Evolutionary conservation across 2,888 invertebrate species (phyloP).

Genomic region (Clitarchus hookeri): DNA sequence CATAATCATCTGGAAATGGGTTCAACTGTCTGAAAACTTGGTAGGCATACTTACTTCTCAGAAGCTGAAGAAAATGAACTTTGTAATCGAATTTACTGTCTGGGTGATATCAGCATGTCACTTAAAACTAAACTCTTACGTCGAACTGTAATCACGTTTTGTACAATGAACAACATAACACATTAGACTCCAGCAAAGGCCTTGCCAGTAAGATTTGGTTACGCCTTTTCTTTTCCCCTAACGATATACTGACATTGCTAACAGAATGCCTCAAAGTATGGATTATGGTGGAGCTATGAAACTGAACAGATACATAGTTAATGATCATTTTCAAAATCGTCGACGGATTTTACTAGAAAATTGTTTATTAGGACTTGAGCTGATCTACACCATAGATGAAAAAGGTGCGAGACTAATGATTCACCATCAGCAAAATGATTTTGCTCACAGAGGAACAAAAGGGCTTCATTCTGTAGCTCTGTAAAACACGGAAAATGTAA

Average conservation of each 20-base stretch:
- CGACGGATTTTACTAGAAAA: too few relatives aligned
- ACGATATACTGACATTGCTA: too few relatives aligned
- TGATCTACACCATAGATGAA: neutral
- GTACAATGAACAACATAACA: neutral
- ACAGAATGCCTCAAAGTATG: too few relatives aligned
- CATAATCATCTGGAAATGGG: too few relatives aligned
- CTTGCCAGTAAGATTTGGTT: too few relatives aligned
- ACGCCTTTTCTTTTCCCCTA: too few relatives aligned
- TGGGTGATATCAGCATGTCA: neutral
- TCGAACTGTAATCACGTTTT: neutral
- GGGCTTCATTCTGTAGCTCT: too few relatives aligned
- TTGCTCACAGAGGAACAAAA: neutral
- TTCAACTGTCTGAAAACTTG: too few relatives aligned
- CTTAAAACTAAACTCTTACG: neutral
- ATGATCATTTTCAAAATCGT: too few relatives aligned
- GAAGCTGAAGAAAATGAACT: neutral
- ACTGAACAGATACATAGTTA: too few relatives aligned
- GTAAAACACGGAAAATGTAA: neutral
- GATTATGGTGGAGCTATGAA: too few relatives aligned
- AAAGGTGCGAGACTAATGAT: neutral
- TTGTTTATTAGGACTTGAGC: neutral
- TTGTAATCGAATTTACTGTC: neutral
- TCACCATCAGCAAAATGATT: neutral
- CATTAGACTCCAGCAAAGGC: neutral
- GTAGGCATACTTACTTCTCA: neutral